Percentiles rank a stretch among this genome's conserved stretches.
phyloP scores from a whole-genome alignment of 2,797 vertebrate genomes.

The Notamacropus eugenii region DNA sequence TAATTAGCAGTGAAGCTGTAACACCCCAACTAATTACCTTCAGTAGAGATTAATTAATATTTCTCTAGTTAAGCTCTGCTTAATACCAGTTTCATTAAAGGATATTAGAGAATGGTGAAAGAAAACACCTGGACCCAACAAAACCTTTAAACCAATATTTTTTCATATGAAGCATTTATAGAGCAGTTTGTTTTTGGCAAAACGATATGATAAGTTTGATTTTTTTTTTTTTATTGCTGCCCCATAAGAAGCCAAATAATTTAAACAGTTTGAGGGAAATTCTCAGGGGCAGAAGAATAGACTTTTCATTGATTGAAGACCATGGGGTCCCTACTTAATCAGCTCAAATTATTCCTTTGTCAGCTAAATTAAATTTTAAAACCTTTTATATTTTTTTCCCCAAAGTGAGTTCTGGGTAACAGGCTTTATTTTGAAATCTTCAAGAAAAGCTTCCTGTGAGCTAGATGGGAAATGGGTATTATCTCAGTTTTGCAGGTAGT shows the following conservation, averaged over 20 bases:
- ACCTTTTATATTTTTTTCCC: conserved; percentile 44
- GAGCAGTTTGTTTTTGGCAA: conserved; percentile 45
- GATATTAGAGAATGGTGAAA: conserved; percentile 40
- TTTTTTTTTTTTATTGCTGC: neutral
- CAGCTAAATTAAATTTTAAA: conserved; percentile 41
- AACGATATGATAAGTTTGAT: neutral
- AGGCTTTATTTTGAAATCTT: conserved; percentile 41
- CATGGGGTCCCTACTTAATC: conserved; percentile 23
- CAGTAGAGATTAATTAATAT: neutral
- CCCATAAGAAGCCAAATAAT: neutral
- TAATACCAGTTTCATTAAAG: conserved; percentile 14
- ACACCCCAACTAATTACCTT: neutral
- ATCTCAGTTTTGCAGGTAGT: neutral
- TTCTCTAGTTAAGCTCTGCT: conserved; percentile 18
- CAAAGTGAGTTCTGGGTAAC: conserved; percentile 40
- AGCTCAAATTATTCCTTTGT: neutral
- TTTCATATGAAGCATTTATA: conserved; percentile 44
- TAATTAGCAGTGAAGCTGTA: neutral
- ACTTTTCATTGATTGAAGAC: conserved; percentile 14
- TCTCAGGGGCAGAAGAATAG: conserved; percentile 12
- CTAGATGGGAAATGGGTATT: neutral
- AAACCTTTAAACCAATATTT: conserved; percentile 21
- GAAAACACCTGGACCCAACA: neutral
- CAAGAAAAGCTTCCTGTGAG: neutral
- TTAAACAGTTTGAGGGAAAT: neutral